phyloP scores from a whole-genome alignment of 2,113 vertebrate species.

The Leiothrix lutea region DNA sequence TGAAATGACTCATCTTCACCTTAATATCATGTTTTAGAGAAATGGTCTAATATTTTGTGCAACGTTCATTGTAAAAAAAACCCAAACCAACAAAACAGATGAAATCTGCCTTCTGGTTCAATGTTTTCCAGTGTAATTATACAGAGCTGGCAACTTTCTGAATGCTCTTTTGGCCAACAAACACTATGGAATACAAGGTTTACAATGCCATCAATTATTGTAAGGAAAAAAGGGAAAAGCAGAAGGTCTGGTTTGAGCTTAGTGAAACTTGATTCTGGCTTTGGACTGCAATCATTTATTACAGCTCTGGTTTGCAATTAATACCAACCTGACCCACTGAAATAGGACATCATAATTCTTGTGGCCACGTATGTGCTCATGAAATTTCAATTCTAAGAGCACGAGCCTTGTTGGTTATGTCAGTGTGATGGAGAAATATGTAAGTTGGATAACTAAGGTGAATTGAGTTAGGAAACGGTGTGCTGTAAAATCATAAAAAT shows the following conservation, averaged over 20 bases:
- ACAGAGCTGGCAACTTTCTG: background rate
- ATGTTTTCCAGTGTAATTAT: background rate
- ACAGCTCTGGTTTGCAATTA: background rate
- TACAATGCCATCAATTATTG: rapidly evolving
- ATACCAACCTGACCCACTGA: background rate
- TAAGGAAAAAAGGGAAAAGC: background rate
- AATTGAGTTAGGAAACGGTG: background rate
- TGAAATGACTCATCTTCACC: background rate
- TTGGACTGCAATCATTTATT: background rate
- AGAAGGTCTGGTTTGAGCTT: background rate
- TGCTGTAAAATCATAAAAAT: background rate
- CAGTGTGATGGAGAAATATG: background rate
- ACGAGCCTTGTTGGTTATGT: background rate
- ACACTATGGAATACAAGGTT: background rate
- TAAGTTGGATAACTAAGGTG: background rate
- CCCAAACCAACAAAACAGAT: background rate
- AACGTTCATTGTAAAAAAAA: background rate
- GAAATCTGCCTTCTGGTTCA: background rate
- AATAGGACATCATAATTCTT: rapidly evolving
- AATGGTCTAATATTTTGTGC: background rate
- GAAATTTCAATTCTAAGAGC: background rate
- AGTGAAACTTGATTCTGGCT: background rate
- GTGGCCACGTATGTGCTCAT: background rate
- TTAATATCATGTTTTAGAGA: background rate
- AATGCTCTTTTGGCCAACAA: background rate